phyloP scores from a whole-genome alignment of 2,797 vertebrate genomes.

The Nannoperca obscura region DNA sequence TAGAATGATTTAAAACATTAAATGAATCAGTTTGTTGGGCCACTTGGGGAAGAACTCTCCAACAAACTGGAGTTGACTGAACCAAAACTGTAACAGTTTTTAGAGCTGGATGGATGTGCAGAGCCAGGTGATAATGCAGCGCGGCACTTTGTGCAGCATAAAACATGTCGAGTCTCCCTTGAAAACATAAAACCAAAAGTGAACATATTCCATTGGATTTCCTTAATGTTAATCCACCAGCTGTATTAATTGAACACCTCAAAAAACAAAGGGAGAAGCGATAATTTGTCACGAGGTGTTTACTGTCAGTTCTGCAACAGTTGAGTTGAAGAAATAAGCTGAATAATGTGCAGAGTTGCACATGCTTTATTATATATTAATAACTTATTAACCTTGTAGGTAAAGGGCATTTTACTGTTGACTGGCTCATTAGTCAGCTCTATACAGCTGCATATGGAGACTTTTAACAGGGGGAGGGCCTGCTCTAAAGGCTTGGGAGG shows the following conservation, averaged over 20 bases:
- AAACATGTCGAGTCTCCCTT: neutral
- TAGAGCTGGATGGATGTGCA: neutral
- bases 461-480: conserved; percentile 56
- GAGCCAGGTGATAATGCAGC: too few species aligned
- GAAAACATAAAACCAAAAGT: neutral
- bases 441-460: conserved; percentile 43
- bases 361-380: conserved; percentile 77
- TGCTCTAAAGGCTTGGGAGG: conserved; percentile 41
- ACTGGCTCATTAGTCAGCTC: conserved; percentile 80
- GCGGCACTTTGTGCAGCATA: neutral
- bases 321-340: conserved; percentile 34
- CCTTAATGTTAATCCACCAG: neutral
- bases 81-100: neutral
- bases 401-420: conserved; percentile 72
- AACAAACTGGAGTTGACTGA: neutral
- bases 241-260: conserved; percentile 4
- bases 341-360: conserved; percentile 51
- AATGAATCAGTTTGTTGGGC: neutral
- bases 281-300: conserved; percentile 59
- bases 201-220: neutral
- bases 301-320: conserved; percentile 59
- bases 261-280: conserved; percentile 2
- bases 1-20: neutral
- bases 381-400: conserved; percentile 83
- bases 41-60: neutral